Percentiles rank a stretch among this genome's conserved stretches.
These are phyloP conservation scores for Myotis vivesi DNA, from an alignment of 2,797 vertebrate genomes.

Conservation along the genomic window DNA sequence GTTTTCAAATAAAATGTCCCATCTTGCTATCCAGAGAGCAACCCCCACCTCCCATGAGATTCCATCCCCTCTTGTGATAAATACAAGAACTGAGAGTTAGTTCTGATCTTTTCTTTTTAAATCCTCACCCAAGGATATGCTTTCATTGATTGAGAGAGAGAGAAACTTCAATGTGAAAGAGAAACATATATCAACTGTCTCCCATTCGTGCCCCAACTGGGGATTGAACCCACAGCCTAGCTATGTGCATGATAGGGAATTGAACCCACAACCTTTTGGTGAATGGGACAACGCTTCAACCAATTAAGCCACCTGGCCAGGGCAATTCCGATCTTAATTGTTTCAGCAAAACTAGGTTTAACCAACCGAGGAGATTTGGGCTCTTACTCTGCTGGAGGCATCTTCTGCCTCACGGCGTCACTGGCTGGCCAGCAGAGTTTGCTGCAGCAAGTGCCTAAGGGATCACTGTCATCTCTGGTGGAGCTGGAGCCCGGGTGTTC, in stretches of 20 bases:
- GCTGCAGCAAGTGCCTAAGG: neutral
- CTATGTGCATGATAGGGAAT: too few relatives aligned
- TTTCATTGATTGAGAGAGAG: neutral
- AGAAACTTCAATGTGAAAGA: neutral
- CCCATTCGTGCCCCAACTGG: neutral
- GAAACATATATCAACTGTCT: neutral
- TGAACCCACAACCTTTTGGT: neutral
- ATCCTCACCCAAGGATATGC: neutral
- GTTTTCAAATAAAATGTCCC: slow-evolving; percentile 23
- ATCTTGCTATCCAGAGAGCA: neutral
- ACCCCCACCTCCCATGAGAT: neutral
- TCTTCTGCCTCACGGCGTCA: accelerated
- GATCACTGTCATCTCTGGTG: accelerated
- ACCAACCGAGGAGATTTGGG: neutral
- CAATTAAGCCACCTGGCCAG: neutral
- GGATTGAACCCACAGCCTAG: neutral
- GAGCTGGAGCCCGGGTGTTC: accelerated
- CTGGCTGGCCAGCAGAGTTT: neutral
- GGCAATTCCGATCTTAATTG: neutral
- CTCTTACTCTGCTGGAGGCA: neutral
- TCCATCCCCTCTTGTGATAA: neutral
- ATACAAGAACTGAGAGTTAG: neutral
- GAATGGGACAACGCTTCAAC: neutral
- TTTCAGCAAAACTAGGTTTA: neutral
- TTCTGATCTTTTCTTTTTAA: neutral